Conservation (phyloP, 1,140 invertebrate species). For the Chrysomallon squamiferum region DNA sequence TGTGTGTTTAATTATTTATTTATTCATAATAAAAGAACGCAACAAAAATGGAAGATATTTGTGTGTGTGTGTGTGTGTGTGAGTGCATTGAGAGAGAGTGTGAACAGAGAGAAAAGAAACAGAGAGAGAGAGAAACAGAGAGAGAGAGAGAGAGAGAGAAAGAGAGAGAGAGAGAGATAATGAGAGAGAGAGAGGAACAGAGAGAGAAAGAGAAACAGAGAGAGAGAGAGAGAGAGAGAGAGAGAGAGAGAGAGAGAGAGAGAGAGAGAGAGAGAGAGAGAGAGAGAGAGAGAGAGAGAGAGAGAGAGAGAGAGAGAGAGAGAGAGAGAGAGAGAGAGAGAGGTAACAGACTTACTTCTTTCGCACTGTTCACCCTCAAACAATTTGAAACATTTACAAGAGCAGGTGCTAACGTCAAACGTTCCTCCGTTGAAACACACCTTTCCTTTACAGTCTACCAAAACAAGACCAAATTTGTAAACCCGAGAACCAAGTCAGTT, state of each 20-base stretch:
- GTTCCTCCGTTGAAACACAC: too few species aligned
- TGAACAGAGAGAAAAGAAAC: background rate
- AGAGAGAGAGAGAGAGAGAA: background rate
- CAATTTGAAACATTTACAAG: too few species aligned
- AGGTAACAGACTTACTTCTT: background rate
- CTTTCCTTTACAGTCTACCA: too few species aligned
- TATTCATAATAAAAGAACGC: too few species aligned
- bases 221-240: background rate
- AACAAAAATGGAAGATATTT: too few species aligned
- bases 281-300: conserved; percentile 7
- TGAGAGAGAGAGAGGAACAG: background rate
- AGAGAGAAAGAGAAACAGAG: background rate
- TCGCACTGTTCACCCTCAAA: too few species aligned
- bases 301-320: conserved; percentile 5
- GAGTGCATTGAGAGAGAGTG: background rate
- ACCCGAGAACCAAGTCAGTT: too few species aligned
- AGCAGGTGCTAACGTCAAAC: too few species aligned
- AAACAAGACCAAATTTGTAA: too few species aligned
- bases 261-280: conserved; percentile 8
- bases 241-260: background rate
- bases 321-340: background rate
- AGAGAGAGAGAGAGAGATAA: background rate
- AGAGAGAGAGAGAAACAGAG: background rate
- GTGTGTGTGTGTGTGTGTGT: conserved; percentile 7
- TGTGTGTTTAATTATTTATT: too few species aligned